Base-by-base conservation (phyloP, 2,113 vertebrate species). In the Bufo bufo region DNA sequence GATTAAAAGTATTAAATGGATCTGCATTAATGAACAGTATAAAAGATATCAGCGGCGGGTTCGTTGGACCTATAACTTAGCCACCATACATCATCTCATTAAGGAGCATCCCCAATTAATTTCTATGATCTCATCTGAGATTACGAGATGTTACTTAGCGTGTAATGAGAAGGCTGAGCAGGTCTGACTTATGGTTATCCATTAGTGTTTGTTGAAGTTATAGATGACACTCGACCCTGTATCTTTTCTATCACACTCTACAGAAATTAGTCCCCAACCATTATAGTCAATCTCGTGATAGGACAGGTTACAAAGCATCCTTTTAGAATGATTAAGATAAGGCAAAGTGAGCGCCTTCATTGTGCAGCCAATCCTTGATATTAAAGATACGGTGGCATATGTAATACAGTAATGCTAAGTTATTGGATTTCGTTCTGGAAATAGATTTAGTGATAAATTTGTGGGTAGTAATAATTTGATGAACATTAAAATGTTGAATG, bases 51-150 rank as follows among this genome's bases (percentile, higher is more conserved):
- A 71, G 77, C 61, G 80, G 77, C 6, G 16, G 66, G 58, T 59
- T 74, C 82, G 50, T 61, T 61, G 52, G 66, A 82, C 78, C 86
- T 87, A 58, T 82, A 82, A 54, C 78, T 82, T 71, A 87, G 43
- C 17, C 78, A 11, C 45, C 54, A 82, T 87, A 81, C 20, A 71
- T 82, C 86, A 87, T 87, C 65, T 87, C 52, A 50, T 82, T 87
- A 81, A 50, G 13, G 23, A 17, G 16, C 86, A 87, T 87, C 65
- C 43, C 52, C 66, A 87, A 82, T 87, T 87, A 81, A 87, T 87
- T 82, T 87, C 86, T 82, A 87, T 87, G 86, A 87, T 87, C 86
- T 87, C 86, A 87, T 87, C 52, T 50, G 52, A 72, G 66, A 82
- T 87, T 81, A 87, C 54, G 66, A 87, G 78, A 80, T 66, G 66